Percentiles rank a stretch among this genome's conserved stretches.
Evolutionary conservation across 1,140 invertebrate genomes (phyloP).

Genomic region (Diachasmimorpha longicaudata): DNA sequence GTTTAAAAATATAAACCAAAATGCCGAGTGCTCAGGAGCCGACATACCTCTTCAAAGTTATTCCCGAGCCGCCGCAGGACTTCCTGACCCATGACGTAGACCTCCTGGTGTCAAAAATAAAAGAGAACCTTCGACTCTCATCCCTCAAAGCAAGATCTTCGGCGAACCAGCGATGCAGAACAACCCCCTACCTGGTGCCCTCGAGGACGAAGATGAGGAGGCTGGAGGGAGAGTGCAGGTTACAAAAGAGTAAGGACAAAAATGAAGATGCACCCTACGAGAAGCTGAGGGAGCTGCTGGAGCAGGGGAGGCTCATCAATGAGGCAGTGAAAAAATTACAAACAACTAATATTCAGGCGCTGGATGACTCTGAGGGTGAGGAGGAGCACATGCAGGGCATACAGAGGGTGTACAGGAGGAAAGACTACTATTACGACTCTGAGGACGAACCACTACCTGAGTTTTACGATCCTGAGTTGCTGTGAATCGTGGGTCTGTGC

Average conservation of each 20-base stretch:
- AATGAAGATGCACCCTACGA: conserved; percentile 31
- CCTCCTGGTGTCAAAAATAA: conserved; percentile 73
- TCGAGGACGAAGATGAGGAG: conserved; percentile 55
- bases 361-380: neutral
- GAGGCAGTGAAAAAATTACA: conserved; percentile 25
- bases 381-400: conserved; percentile 72
- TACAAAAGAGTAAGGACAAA: neutral
- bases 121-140: conserved; percentile 71
- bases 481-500: conserved; percentile 32
- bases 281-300: neutral
- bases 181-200: conserved; percentile 68
- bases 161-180: conserved; percentile 48
- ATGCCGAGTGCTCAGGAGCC: conserved; percentile 60
- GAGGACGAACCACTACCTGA: conserved; percentile 41
- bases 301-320: conserved; percentile 21
- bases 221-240: neutral
- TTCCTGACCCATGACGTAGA: conserved; percentile 68
- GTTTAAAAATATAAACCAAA: conserved; percentile 9
- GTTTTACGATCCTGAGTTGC: conserved; percentile 39
- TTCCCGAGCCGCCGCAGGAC: conserved; percentile 58
- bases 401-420: conserved; percentile 68
- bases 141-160: conserved; percentile 56
- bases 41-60: conserved; percentile 54
- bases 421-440: conserved; percentile 47
- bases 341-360: conserved; percentile 13